Evolutionary conservation across 2,888 invertebrate species (phyloP), one percentile per base, ranked within the genome.

Genomic region (Prenolepis imparis): DNA sequence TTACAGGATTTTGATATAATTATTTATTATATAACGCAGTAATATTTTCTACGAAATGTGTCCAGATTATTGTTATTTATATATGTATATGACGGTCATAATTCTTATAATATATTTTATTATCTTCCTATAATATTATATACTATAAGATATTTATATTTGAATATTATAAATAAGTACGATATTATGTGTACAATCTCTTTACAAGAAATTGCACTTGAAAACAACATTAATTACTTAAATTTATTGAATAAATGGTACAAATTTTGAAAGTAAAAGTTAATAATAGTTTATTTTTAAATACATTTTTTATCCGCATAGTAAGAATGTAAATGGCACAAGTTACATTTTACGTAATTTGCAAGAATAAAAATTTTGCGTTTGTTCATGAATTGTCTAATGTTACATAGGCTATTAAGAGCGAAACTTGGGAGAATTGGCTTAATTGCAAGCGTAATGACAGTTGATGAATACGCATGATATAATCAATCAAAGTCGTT

Each of bases 241-340:
- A 57, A 72, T 57, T 57, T 12, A 11, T 57, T 11, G 3, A 24
- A 24, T 55, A 32, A 68, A n/a, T 36, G 11, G 21, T 3, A 21
- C 1, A 21, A 55, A 36, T 36, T 55, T 36, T 36, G 4, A 36
- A 70, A 55, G 36, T 36, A 9, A 9, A 18, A 2, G 12, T 72
- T 9, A 21, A 21, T 9, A 21, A 21, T 12, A 15, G 32, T 15
- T n/a, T 63, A 48, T 28, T 52, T 57, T n/a, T 6, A n/a, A 44
- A 55, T 57, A 28, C 44, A 63, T 66, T 74, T 32, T 44, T 68
- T 73, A 63, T 24, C 57, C n/a, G 9, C 36, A 64, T 64, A 55
- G 32, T 73, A 75, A 82, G 41, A 87, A 84, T 84, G 78, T 88
- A 86, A 88, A 88, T 88, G 86, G 73, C 68, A 24, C 77, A 21